A percentile compares a stretch with the other conserved stretches of the same genome.
Evolutionary conservation across 2,113 vertebrate species (phyloP).

Genomic region (Neoarius graeffei): DNA sequence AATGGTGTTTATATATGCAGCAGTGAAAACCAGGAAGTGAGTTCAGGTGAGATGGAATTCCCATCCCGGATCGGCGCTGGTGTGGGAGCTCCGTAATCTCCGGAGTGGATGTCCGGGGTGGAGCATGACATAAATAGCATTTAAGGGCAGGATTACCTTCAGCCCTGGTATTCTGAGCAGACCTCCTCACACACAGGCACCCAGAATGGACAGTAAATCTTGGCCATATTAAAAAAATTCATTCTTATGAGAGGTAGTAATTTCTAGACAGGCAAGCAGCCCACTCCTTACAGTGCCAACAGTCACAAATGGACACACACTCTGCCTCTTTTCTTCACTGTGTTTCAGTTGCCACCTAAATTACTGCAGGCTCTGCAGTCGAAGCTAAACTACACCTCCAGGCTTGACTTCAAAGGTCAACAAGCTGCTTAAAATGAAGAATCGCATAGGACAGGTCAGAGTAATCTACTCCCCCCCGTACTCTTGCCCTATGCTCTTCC

Average conservation of each 20-base stretch:
- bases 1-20: too few relatives aligned
- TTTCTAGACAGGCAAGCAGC: constrained; percentile 53
- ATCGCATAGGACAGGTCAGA: constrained; percentile 59
- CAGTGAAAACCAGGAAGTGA: too few relatives aligned
- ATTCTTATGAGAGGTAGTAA: constrained; percentile 61
- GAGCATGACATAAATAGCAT: neutral
- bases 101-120: too few relatives aligned
- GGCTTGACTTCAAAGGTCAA: constrained; percentile 74
- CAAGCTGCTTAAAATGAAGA: constrained; percentile 78
- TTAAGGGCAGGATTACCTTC: constrained; percentile 42
- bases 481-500: constrained; percentile 7
- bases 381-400: constrained; percentile 70
- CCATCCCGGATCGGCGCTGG: too few relatives aligned
- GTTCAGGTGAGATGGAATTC: too few relatives aligned
- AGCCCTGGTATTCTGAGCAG: constrained; percentile 16
- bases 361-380: constrained; percentile 63
- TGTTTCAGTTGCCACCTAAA: constrained; percentile 66
- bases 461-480: constrained; percentile 63
- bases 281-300: constrained; percentile 31
- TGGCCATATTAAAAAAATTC: constrained; percentile 60
- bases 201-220: constrained; percentile 57
- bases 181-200: constrained; percentile 25
- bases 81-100: too few relatives aligned
- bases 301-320: constrained; percentile 35
- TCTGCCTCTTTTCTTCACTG: constrained; percentile 40